A percentile compares a stretch with the other conserved stretches of the same genome.
These are phyloP conservation scores for Drymonia ruficornis DNA, from an alignment of 2,888 invertebrate species.

Conservation along the genomic window DNA sequence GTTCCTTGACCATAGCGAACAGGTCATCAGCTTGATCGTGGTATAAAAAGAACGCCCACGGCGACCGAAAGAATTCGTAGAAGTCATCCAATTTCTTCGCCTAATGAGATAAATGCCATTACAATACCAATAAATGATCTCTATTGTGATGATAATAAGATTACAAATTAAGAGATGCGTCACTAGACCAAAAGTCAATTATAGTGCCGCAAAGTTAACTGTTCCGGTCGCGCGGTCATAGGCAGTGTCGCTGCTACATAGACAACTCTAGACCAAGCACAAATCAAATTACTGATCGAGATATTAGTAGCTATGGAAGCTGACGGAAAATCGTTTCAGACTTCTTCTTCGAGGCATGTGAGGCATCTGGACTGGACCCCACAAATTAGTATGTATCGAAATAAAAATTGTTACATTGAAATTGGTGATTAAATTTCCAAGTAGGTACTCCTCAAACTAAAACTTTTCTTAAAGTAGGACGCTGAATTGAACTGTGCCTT, in stretches of 20 bases:
- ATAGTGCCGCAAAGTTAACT: background rate
- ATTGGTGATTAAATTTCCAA: no score
- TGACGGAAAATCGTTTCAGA: no score
- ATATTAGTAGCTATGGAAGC: no score
- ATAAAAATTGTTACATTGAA: no score
- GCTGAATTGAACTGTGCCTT: background rate
- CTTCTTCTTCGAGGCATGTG: no score
- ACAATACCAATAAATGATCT: conserved; percentile 12
- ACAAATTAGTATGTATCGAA: no score
- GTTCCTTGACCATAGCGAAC: conserved; percentile 71
- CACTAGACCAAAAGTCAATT: conserved; percentile 2
- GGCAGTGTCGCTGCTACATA: background rate
- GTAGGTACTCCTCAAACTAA: no score
- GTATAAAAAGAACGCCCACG: conserved; percentile 87
- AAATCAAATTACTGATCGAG: no score
- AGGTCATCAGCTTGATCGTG: conserved; percentile 83
- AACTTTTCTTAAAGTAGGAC: no score
- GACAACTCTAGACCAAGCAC: background rate
- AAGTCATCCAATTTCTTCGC: conserved; percentile 86
- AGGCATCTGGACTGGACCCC: no score
- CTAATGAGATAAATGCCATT: conserved; percentile 46
- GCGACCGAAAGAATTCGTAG: conserved; percentile 86
- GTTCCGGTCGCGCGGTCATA: background rate
- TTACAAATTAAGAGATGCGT: conserved; percentile 6
- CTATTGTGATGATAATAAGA: conserved; percentile 9